Percentiles rank a stretch among this genome's conserved stretches.
Conservation (phyloP, 2,797 vertebrate genomes). For the Leucoraja ocellata region DNA sequence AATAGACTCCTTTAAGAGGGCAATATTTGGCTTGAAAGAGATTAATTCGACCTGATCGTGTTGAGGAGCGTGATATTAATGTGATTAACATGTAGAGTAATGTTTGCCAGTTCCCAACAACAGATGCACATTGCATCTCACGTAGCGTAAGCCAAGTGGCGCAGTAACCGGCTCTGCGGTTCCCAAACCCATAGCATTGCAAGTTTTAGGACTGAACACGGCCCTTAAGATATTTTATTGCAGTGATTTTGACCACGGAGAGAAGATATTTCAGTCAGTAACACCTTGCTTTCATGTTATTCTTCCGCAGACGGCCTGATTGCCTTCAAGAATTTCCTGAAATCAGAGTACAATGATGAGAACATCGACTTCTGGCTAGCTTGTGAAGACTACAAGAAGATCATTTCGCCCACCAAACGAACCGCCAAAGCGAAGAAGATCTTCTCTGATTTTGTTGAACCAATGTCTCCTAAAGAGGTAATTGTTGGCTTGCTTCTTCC, state of each 20-base stretch:
- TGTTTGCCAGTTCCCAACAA: background rate
- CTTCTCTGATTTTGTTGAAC: conserved; percentile 83
- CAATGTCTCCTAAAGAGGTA: conserved; percentile 88
- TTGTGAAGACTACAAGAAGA: conserved; percentile 85
- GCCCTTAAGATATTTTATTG: background rate
- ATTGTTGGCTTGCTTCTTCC: conserved; percentile 31
- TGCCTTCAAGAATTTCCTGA: conserved; percentile 83
- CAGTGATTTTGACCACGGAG: background rate
- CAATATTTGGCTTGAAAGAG: background rate
- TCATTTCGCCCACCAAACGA: conserved; percentile 69
- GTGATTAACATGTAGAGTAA: background rate
- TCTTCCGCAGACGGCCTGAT: conserved; percentile 73
- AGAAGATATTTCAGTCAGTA: background rate
- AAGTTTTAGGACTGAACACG: background rate
- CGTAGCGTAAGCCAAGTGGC: background rate
- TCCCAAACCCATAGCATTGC: background rate
- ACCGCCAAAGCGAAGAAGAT: conserved; percentile 80
- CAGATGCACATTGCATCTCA: background rate
- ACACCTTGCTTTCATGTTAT: background rate
- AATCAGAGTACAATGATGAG: conserved; percentile 93
- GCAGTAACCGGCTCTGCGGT: background rate
- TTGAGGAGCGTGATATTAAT: background rate
- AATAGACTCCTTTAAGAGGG: background rate
- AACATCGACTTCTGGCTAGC: conserved; percentile 95
- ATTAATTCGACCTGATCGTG: background rate